Evolutionary conservation across 2,888 invertebrate species (phyloP).

Genomic region (Kuschelorhynchus macadamiae): DNA sequence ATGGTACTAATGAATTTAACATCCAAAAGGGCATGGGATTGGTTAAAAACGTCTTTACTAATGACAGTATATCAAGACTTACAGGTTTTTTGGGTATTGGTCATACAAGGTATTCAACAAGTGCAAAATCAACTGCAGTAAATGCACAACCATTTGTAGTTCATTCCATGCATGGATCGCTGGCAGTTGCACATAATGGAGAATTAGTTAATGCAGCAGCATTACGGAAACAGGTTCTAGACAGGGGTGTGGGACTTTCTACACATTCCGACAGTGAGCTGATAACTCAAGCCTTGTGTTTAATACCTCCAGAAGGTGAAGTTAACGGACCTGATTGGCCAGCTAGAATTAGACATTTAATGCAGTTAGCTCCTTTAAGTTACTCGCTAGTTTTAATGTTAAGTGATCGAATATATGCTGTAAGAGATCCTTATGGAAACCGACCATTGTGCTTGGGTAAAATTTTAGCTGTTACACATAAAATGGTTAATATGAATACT

Average conservation of each 20-base stretch:
- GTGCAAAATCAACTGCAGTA: slow-evolving; percentile 90
- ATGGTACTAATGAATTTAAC: slow-evolving; percentile 85
- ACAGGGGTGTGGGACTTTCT: slow-evolving; percentile 94
- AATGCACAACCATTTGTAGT: slow-evolving; percentile 99
- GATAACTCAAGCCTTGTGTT: slow-evolving; percentile 95
- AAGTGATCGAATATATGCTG: slow-evolving; percentile 93
- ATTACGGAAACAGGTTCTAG: slow-evolving; percentile 89
- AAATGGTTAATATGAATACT: slow-evolving; percentile 37
- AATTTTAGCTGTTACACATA: slow-evolving; percentile 71
- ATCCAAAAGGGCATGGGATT: slow-evolving; percentile 96
- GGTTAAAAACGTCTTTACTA: slow-evolving; percentile 93
- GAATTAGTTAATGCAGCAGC: slow-evolving; percentile 94
- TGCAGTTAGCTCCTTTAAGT: slow-evolving; percentile 94
- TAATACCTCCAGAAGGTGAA: slow-evolving; percentile 91
- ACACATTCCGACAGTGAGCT: slow-evolving; percentile 97
- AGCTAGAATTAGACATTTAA: slow-evolving; percentile 90
- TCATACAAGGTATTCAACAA: slow-evolving; percentile 96
- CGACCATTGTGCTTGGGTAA: slow-evolving; percentile 95
- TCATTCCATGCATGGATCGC: slow-evolving; percentile 93
- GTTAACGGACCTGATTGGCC: slow-evolving; percentile 93
- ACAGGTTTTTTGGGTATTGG: slow-evolving; percentile 95
- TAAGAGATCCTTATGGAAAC: slow-evolving; percentile 97
- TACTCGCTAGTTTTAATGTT: slow-evolving; percentile 96
- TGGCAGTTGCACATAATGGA: slow-evolving; percentile 98
- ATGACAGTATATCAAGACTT: slow-evolving; percentile 87